Evolutionary conservation across 2,888 invertebrate species (phyloP), one percentile per base, ranked within the genome.

Genomic region (Drosophila heteroneura): DNA sequence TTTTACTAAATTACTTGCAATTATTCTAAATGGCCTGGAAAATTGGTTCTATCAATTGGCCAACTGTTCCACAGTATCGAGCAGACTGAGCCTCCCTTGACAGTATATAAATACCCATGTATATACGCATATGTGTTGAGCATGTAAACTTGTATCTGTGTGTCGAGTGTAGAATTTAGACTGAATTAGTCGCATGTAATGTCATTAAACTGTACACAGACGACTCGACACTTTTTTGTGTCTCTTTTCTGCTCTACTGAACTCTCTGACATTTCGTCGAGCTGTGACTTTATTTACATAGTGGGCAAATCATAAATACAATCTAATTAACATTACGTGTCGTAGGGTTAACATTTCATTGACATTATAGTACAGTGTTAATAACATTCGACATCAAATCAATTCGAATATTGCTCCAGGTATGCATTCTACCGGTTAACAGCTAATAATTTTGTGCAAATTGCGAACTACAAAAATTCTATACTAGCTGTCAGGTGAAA

Each of bases 401-500:
- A 16, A 47, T 47, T 47, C 16, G 22, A 7, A 16, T 9, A 47
- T 22, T 22, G 47, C 22, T 22, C 4, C 22, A 47, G 16, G 22
- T 47, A 47, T 47, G 16, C 22, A 47, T 47, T 47, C 9, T 47
- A 26, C 47, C 22, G 47, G 22, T 56, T 28, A 19, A 51, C 51
- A 10, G 28, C 28, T 51, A 28, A 28, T 19, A 26, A 16, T 49
- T 39, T 49, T 22, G 16, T 47, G n/a, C 28, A 66, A 66, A 41
- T 49, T 37, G 26, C 37, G 37, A 37, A 33, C 22, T 26, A 16
- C 10, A 22, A 47, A 49, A 32, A 10, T n/a, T 26, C n/a, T 51
- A 39, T 16, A 39, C 52, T 44, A n/a, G 49, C 33, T 52, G 39
- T 10, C 52, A 69, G 69, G 61, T 74, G 69, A 56, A 57, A 66